Percentiles rank a stretch among this genome's conserved stretches.
These are phyloP conservation scores for Nemopilema nomurai DNA, from an alignment of 30 jellyfish, hydroid and myxozoan species.

Conservation along the genomic window DNA sequence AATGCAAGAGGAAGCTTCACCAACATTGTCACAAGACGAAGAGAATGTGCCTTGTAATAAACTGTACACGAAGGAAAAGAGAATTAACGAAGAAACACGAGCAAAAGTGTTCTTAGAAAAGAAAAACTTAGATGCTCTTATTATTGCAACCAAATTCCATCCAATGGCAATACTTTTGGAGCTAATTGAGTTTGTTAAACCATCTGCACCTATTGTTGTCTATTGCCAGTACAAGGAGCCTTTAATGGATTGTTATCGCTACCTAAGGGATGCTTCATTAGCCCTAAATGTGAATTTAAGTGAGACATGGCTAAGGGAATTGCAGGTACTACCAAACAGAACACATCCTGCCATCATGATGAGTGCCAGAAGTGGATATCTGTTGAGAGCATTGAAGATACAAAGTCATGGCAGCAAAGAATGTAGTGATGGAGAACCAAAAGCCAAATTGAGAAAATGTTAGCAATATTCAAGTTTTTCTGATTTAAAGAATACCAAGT, in stretches of 20 bases:
- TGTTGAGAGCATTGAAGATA: constrained; percentile 71
- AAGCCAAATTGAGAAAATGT: neutral
- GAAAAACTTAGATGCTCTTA: constrained; percentile 67
- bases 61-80: constrained; percentile 37
- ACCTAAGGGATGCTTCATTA: constrained; percentile 51
- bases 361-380: constrained; percentile 91
- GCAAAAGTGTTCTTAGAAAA: constrained; percentile 50
- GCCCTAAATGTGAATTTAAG: constrained; percentile 73
- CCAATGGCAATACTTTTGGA: constrained; percentile 62
- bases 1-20: neutral
- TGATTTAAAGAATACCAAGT: too few species aligned
- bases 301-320: constrained; percentile 83
- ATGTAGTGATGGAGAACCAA: constrained; percentile 5
- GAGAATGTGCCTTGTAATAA: constrained; percentile 40
- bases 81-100: constrained; percentile 12
- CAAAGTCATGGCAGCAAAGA: neutral
- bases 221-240: constrained; percentile 92
- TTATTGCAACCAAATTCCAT: constrained; percentile 75
- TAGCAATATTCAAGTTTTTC: too few species aligned
- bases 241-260: constrained; percentile 80
- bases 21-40: neutral
- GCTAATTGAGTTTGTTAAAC: constrained; percentile 64
- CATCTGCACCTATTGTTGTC: constrained; percentile 79
- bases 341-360: constrained; percentile 85
- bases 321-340: constrained; percentile 82